Conservation (phyloP, 2,888 invertebrate species). For the Hydrotaea cyrtoneurina region DNA sequence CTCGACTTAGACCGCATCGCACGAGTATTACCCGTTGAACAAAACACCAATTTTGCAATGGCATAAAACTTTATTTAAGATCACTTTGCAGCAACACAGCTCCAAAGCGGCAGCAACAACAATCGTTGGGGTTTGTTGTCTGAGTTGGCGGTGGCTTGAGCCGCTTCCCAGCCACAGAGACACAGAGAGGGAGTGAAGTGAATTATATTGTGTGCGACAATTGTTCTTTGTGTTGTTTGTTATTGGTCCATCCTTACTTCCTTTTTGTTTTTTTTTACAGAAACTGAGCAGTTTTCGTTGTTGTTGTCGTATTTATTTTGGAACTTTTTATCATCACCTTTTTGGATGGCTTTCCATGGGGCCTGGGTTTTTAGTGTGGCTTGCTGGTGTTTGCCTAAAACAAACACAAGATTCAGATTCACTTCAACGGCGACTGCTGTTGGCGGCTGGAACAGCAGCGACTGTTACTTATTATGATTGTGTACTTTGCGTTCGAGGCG, state of each 20-base stretch:
- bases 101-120: neutral
- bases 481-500: slow-evolving; percentile 32
- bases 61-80: slow-evolving; percentile 60
- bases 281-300: slow-evolving; percentile 8
- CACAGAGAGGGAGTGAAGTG: slow-evolving; percentile 34
- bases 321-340: slow-evolving; percentile 59
- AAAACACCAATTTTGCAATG: neutral
- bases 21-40: neutral
- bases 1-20: neutral
- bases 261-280: neutral
- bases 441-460: neutral
- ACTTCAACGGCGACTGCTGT: slow-evolving; percentile 13
- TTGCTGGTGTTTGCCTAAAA: neutral
- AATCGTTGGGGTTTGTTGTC: slow-evolving; percentile 56
- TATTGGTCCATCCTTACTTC: slow-evolving; percentile 34
- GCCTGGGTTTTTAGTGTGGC: slow-evolving; percentile 39
- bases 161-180: slow-evolving; percentile 13
- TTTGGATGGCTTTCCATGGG: slow-evolving; percentile 27
- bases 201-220: slow-evolving; percentile 62
- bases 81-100: slow-evolving; percentile 54
- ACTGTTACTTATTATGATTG: slow-evolving; percentile 53
- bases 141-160: slow-evolving; percentile 44
- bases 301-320: slow-evolving; percentile 50
- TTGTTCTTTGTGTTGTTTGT: slow-evolving; percentile 65
- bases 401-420: neutral